These are phyloP conservation scores for Brachionichthys hirsutus DNA, from an alignment of 2,113 vertebrate species.

Conservation along the genomic window DNA sequence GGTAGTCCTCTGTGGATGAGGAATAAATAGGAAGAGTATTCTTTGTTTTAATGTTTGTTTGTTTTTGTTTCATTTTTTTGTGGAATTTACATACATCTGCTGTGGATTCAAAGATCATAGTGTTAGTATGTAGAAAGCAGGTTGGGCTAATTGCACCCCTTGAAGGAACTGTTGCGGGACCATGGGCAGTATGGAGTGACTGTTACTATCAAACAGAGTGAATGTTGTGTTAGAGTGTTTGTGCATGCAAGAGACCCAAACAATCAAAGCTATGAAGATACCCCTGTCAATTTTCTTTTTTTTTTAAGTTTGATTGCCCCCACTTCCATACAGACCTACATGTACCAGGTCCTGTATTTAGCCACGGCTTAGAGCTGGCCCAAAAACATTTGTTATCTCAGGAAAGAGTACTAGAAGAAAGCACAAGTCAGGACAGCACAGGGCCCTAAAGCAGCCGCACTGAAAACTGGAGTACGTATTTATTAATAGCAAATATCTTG, in stretches of 20 bases:
- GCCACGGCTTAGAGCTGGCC: slow-evolving; percentile 41
- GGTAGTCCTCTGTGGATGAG: slow-evolving; percentile 70
- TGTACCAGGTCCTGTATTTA: slow-evolving; percentile 20
- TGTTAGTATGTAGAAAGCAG: slow-evolving; percentile 72
- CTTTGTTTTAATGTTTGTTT: slow-evolving; percentile 44
- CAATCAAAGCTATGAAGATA: slow-evolving; percentile 42
- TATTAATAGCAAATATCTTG: slow-evolving; percentile 32
- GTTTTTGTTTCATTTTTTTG: slow-evolving; percentile 42
- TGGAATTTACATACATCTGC: slow-evolving; percentile 83
- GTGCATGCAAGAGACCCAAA: slow-evolving; percentile 40
- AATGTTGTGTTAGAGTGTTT: slow-evolving; percentile 67
- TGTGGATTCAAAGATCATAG: slow-evolving; percentile 78
- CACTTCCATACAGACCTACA: slow-evolving; percentile 25
- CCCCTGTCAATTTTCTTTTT: slow-evolving; percentile 1
- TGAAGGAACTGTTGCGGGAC: slow-evolving; percentile 72
- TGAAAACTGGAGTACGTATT: slow-evolving; percentile 38
- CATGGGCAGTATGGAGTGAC: slow-evolving; percentile 72
- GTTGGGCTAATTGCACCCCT: slow-evolving; percentile 37
- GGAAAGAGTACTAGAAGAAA: slow-evolving; percentile 64
- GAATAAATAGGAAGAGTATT: slow-evolving; percentile 77
- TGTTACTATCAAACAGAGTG: slow-evolving; percentile 69
- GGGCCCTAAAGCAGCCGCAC: slow-evolving; percentile 50
- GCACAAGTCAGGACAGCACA: slow-evolving; percentile 66
- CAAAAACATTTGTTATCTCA: slow-evolving; percentile 53
- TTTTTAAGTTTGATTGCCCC: not conserved